Conservation (phyloP, 2,888 invertebrate species). For the Morpho helenor region DNA sequence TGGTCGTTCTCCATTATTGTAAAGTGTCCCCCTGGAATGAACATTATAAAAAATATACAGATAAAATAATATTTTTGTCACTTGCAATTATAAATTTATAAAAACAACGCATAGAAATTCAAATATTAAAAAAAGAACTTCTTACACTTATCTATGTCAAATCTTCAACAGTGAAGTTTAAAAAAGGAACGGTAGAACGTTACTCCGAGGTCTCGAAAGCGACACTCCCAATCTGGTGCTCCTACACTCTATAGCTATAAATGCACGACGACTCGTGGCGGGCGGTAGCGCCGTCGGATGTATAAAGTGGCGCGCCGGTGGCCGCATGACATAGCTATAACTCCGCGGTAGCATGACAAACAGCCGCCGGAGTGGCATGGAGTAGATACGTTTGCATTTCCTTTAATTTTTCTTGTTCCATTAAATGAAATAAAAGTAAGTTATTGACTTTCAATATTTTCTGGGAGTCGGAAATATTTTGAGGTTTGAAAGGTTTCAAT, state of each 20-base stretch:
- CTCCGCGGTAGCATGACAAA: slow-evolving; percentile 74
- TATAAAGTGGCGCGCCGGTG: slow-evolving; percentile 79
- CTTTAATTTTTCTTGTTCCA: slow-evolving; percentile 28
- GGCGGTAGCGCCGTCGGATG: slow-evolving; percentile 70
- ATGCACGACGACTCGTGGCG: slow-evolving; percentile 45
- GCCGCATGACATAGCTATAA: slow-evolving; percentile 78
- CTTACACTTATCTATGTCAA: background rate
- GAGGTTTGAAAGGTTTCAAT: no score
- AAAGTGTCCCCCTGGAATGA: no score
- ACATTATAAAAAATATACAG: no score
- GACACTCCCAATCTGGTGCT: slow-evolving; percentile 29
- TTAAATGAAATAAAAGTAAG: background rate
- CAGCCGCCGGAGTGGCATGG: slow-evolving; percentile 52
- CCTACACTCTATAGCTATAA: slow-evolving; percentile 21
- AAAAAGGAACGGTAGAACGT: slow-evolving; percentile 20
- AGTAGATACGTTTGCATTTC: slow-evolving; percentile 38
- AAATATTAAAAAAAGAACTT: no score
- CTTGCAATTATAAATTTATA: no score
- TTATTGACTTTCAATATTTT: no score
- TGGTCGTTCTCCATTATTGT: no score
- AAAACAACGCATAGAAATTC: no score
- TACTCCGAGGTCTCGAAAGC: slow-evolving; percentile 26
- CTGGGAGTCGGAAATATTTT: no score
- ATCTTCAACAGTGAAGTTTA: slow-evolving; percentile 16
- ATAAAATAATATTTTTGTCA: no score